Percentiles rank a stretch among this genome's conserved stretches.
Conservation (phyloP, 2,113 vertebrate species). For the Leucoraja erinaceus region DNA sequence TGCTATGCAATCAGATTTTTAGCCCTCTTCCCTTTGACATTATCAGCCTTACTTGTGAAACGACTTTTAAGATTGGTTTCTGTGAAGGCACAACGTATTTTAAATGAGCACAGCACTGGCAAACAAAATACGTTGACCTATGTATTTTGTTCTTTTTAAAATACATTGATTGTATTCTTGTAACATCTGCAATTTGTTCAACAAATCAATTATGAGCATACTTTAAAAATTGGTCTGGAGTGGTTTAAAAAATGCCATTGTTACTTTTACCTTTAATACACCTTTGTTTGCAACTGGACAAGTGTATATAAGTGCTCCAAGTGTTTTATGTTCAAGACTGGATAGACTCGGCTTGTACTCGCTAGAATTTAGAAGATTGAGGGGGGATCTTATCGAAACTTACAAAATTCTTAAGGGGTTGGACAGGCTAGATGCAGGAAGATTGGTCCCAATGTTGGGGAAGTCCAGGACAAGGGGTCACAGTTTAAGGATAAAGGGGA, state of each 20-base stretch:
- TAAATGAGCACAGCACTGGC: neutral
- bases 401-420: no score
- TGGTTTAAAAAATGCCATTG: neutral
- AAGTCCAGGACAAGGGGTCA: no score
- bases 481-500: no score
- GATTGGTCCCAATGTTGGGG: no score
- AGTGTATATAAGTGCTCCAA: neutral
- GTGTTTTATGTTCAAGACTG: neutral
- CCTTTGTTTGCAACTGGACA: neutral
- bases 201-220: neutral
- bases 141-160: neutral
- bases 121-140: neutral
- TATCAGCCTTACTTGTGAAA: neutral
- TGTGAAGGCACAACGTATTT: neutral
- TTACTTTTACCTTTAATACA: neutral
- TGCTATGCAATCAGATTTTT: no score
- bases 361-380: no score
- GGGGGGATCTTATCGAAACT: no score
- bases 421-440: no score
- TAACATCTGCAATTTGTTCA: neutral
- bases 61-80: neutral
- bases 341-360: no score
- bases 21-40: neutral
- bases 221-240: neutral
- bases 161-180: no score